A percentile compares a stretch with the other conserved stretches of the same genome.
Conservation (phyloP, 2,888 invertebrate species). For the Coenonympha glycerion region DNA sequence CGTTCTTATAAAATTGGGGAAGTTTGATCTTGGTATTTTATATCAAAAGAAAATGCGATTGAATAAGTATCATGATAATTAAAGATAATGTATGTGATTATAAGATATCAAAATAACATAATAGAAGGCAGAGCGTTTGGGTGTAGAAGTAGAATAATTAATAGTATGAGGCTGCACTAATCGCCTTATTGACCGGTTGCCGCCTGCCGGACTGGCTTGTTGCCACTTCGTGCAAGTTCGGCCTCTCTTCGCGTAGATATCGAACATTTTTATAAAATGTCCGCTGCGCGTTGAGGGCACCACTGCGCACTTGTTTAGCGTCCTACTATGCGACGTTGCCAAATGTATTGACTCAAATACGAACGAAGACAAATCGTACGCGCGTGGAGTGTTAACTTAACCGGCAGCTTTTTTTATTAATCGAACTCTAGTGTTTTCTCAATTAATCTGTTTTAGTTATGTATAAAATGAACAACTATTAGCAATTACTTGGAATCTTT, state of each 20-base stretch:
- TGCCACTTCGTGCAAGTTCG: conserved; percentile 69
- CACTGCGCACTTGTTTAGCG: conserved; percentile 72
- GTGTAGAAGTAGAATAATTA: conserved; percentile 4
- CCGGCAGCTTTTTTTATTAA: conserved; percentile 60
- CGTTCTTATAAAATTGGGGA: too few species aligned
- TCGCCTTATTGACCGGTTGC: conserved; percentile 76
- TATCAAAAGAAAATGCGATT: too few species aligned
- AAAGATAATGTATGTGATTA: background rate
- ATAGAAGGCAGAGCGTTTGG: background rate
- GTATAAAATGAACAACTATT: conserved; percentile 42
- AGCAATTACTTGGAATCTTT: conserved; percentile 53
- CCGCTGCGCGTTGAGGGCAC: conserved; percentile 77
- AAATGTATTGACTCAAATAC: conserved; percentile 72
- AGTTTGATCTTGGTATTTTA: too few species aligned
- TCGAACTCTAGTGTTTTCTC: conserved; percentile 47
- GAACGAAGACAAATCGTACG: conserved; percentile 72
- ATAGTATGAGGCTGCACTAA: conserved; percentile 57
- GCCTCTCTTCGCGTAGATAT: conserved; percentile 51
- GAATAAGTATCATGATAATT: too few species aligned
- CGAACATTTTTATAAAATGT: conserved; percentile 52
- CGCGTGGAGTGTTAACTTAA: conserved; percentile 67
- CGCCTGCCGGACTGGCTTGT: conserved; percentile 71
- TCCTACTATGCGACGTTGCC: conserved; percentile 75
- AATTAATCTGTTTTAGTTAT: conserved; percentile 32
- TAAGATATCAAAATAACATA: background rate